Conservation (phyloP, 53 echinoderm and acorn worm species). For the Echinarachnius parma region DNA sequence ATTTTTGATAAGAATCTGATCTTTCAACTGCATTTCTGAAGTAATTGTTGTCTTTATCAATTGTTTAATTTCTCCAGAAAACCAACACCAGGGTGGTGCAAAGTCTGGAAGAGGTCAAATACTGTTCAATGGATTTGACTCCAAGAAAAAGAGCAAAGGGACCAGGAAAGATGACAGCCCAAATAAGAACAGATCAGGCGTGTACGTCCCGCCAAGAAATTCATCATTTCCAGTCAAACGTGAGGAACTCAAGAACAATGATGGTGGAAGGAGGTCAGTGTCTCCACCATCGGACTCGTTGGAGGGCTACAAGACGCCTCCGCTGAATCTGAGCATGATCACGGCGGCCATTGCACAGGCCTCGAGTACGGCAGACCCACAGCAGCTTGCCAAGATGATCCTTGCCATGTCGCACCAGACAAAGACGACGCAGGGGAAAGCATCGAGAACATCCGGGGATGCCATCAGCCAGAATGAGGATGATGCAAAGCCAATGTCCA, state of each 20-base stretch:
- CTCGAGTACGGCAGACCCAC: conserved; percentile 65
- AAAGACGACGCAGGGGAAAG: neutral
- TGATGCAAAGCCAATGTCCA: neutral
- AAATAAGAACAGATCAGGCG: conserved; percentile 18
- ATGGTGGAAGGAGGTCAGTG: too few relatives aligned
- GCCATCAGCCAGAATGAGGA: too few relatives aligned
- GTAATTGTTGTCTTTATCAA: too few relatives aligned
- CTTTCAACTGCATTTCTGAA: too few relatives aligned
- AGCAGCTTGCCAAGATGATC: conserved; percentile 82
- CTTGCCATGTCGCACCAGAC: conserved; percentile 67
- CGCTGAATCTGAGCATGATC: conserved; percentile 67
- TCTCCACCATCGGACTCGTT: too few relatives aligned
- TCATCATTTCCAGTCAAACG: neutral
- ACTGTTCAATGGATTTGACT: too few relatives aligned
- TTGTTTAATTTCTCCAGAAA: too few relatives aligned
- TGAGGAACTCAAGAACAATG: too few relatives aligned
- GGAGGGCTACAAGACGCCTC: conserved; percentile 64
- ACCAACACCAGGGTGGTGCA: too few relatives aligned
- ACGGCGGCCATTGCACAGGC: conserved; percentile 72
- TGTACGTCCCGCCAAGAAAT: conserved; percentile 1
- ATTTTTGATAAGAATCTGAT: too few relatives aligned
- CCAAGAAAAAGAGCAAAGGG: too few relatives aligned
- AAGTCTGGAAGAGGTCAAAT: too few relatives aligned
- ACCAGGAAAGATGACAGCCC: neutral
- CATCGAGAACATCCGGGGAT: neutral